These are phyloP conservation scores for Luperina testacea DNA, from an alignment of 2,888 invertebrate species.

Conservation along the genomic window DNA sequence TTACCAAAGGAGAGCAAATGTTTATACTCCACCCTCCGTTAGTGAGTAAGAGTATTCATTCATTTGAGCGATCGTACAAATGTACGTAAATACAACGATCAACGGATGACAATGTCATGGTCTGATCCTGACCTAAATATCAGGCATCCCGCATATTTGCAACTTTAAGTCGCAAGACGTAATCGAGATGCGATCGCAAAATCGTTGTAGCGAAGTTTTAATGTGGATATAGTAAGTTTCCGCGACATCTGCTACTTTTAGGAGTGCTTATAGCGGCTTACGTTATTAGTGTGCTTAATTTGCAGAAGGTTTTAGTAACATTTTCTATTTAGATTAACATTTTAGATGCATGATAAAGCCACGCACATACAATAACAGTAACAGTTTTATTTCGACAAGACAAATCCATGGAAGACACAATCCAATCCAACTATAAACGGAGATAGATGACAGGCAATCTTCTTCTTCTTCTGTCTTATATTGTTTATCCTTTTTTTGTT, in stretches of 20 bases:
- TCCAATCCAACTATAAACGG: too few relatives aligned
- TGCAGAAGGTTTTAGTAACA: neutral
- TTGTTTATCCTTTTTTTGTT: too few relatives aligned
- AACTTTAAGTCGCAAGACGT: slow-evolving; percentile 31
- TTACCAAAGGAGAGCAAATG: slow-evolving; percentile 52
- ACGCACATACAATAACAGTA: neutral
- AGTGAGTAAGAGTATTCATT: slow-evolving; percentile 54
- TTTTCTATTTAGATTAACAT: slow-evolving; percentile 3
- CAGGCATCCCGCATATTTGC: slow-evolving; percentile 26
- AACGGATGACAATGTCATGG: slow-evolving; percentile 26
- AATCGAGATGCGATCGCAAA: slow-evolving; percentile 35
- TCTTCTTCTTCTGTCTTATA: too few relatives aligned
- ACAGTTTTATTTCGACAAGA: neutral
- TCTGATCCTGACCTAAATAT: slow-evolving; percentile 54
- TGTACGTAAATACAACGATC: slow-evolving; percentile 18
- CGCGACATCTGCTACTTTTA: slow-evolving; percentile 27
- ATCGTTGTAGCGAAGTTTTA: slow-evolving; percentile 44
- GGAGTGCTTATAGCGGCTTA: slow-evolving; percentile 2
- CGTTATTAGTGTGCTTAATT: slow-evolving; percentile 13
- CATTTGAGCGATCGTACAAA: slow-evolving; percentile 32
- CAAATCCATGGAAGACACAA: neutral
- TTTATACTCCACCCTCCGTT: slow-evolving; percentile 52
- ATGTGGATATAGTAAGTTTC: slow-evolving; percentile 36
- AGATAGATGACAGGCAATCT: too few relatives aligned
- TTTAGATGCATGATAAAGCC: neutral